phyloP scores from a whole-genome alignment of 2,113 vertebrate species.

The Mormoops blainvillei region DNA sequence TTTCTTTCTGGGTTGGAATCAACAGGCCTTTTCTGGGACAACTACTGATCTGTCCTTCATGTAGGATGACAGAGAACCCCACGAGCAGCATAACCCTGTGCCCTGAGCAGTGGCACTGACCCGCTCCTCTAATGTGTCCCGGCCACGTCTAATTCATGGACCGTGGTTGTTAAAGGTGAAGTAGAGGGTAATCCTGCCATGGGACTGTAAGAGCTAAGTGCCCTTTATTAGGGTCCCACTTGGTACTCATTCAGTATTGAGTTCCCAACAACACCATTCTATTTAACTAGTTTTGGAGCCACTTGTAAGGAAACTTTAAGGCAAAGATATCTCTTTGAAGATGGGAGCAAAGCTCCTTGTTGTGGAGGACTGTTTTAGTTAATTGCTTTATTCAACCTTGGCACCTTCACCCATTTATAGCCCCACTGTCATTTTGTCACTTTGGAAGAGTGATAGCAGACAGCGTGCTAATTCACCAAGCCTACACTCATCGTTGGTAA shows the following conservation, averaged over 20 bases:
- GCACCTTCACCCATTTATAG: neutral
- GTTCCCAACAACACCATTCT: neutral
- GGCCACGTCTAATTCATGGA: neutral
- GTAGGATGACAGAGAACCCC: neutral
- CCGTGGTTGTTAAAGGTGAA: neutral
- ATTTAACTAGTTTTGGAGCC: neutral
- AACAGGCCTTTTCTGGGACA: neutral
- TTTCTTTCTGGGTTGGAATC: neutral
- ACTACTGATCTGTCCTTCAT: neutral
- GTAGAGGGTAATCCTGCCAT: neutral
- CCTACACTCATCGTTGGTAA: constrained; percentile 33
- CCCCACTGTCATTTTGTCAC: constrained; percentile 7
- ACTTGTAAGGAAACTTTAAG: neutral
- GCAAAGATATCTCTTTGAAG: neutral
- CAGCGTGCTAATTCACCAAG: neutral
- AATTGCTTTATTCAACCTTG: neutral
- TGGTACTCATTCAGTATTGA: neutral
- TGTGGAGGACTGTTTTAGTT: neutral
- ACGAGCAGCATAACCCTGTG: fast-evolving
- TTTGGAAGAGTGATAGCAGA: constrained; percentile 11
- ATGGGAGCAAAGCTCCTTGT: neutral
- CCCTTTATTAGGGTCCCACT: neutral
- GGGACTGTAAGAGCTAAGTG: neutral
- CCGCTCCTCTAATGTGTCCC: neutral
- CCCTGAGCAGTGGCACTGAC: neutral